These are phyloP conservation scores for Kobus ellipsiprymnus DNA, from an alignment of 2,113 vertebrate genomes.

Conservation along the genomic window DNA sequence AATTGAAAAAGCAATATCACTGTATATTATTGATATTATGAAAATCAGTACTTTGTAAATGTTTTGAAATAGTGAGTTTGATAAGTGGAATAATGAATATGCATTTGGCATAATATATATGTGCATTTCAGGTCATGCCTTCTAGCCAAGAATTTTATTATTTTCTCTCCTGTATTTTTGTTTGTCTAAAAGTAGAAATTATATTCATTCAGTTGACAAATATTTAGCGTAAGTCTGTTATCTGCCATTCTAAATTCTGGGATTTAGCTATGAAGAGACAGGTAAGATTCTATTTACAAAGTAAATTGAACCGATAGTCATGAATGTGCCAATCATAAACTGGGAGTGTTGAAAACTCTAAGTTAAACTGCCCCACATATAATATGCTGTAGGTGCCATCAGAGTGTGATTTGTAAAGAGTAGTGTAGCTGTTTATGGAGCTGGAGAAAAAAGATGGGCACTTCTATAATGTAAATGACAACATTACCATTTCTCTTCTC, in stretches of 20 bases:
- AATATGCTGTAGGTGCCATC: background rate
- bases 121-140: background rate
- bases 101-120: background rate
- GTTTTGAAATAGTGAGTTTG: slow-evolving; percentile 10
- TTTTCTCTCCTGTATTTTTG: background rate
- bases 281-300: background rate
- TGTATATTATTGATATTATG: background rate
- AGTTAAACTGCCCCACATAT: background rate
- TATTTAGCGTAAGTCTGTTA: background rate
- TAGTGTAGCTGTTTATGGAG: background rate
- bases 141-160: background rate
- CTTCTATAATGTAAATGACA: background rate
- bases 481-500: background rate
- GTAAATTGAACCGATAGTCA: background rate
- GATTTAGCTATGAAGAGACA: background rate
- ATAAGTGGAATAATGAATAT: background rate
- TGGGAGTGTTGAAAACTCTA: background rate
- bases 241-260: background rate
- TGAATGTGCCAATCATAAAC: background rate
- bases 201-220: background rate
- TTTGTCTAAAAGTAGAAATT: background rate
- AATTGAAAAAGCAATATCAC: background rate
- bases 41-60: background rate
- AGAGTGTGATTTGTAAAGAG: background rate
- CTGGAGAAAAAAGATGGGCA: background rate